phyloP scores from a whole-genome alignment of 1,140 invertebrate genomes.

The Drosophila tsacasi region DNA sequence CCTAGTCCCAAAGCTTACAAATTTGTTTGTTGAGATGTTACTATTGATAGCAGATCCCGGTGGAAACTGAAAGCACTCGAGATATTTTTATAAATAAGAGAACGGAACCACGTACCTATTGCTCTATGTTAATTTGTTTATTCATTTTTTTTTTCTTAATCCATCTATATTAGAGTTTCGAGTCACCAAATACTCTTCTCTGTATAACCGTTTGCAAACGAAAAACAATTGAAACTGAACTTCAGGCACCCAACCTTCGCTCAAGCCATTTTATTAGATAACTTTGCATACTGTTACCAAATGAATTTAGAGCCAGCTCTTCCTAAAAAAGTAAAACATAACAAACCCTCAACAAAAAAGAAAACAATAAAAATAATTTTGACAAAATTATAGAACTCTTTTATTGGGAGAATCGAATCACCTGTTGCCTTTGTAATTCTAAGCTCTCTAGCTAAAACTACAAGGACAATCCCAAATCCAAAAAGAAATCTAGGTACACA shows the following conservation, averaged over 20 bases:
- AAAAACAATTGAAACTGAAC: slow-evolving; percentile 22
- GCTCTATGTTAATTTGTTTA: slow-evolving; percentile 41
- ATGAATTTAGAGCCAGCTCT: slow-evolving; percentile 75
- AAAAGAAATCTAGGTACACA: not conserved
- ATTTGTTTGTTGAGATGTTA: slow-evolving; percentile 78
- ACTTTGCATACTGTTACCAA: slow-evolving; percentile 51
- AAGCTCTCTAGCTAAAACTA: too few species aligned
- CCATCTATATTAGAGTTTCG: slow-evolving; percentile 41
- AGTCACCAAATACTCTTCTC: slow-evolving; percentile 18
- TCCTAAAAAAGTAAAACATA: slow-evolving; percentile 63
- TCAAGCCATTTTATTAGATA: slow-evolving; percentile 44
- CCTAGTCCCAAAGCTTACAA: slow-evolving; percentile 39
- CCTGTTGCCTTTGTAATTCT: too few species aligned
- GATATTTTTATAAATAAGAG: slow-evolving; percentile 53
- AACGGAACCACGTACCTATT: slow-evolving; percentile 63
- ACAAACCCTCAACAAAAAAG: slow-evolving; percentile 51
- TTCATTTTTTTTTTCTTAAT: slow-evolving; percentile 30
- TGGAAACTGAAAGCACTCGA: slow-evolving; percentile 28
- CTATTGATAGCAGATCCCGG: slow-evolving; percentile 41
- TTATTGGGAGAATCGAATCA: slow-evolving; percentile 19
- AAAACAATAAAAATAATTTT: slow-evolving; percentile 53
- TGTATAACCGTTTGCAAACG: slow-evolving; percentile 44
- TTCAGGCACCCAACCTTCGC: slow-evolving; percentile 43
- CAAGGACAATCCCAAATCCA: too few species aligned
- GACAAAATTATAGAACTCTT: slow-evolving; percentile 22